phyloP scores from a whole-genome alignment of 1,140 invertebrate genomes.

The Vanessa tameamea region DNA sequence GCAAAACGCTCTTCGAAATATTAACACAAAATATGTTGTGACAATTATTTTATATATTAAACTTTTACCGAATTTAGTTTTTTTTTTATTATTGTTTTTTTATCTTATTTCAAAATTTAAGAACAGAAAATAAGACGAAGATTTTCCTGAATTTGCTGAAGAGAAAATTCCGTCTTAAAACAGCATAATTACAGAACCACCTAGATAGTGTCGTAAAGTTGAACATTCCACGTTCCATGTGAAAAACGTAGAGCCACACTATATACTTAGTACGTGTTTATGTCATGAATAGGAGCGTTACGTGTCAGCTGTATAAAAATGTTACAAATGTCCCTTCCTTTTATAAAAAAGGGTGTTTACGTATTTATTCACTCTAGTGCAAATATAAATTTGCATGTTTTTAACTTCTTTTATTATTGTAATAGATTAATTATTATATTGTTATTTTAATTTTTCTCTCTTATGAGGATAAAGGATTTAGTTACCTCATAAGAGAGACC shows the following conservation, averaged over 20 bases:
- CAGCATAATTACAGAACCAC: slow-evolving; percentile 1
- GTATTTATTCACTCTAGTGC: too few species aligned
- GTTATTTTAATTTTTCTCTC: too few species aligned
- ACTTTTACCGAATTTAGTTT: neutral
- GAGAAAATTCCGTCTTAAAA: neutral
- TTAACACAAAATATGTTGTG: neutral
- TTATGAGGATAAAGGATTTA: too few species aligned
- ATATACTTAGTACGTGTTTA: neutral
- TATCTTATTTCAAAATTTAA: neutral
- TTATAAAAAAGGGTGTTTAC: neutral
- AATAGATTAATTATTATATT: too few species aligned
- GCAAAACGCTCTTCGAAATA: too few species aligned
- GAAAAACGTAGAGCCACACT: neutral
- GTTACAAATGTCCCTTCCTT: neutral
- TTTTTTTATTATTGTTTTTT: neutral
- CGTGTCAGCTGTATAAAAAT: too few species aligned
- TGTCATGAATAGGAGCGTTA: too few species aligned
- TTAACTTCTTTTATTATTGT: too few species aligned
- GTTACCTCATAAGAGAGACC: too few species aligned
- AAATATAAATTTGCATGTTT: too few species aligned
- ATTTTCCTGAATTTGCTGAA: neutral
- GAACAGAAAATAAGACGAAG: neutral
- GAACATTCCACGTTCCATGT: neutral
- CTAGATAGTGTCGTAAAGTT: slow-evolving; percentile 5
- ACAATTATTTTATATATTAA: neutral